phyloP scores from a whole-genome alignment of 2,113 vertebrate species.

The Platanista minor region DNA sequence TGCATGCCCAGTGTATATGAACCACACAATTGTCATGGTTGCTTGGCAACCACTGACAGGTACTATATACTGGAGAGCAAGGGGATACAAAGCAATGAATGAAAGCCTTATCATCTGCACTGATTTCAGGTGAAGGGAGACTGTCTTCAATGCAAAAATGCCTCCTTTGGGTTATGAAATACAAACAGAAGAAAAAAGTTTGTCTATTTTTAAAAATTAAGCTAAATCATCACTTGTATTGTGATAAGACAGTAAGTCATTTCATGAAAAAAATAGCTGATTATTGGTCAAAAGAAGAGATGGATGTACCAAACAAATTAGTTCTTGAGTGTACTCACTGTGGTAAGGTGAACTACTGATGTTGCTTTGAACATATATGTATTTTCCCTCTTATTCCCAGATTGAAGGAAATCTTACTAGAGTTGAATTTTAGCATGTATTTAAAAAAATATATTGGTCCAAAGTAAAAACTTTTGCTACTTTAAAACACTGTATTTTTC shows the following conservation, averaged over 20 bases:
- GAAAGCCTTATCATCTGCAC: conserved; percentile 36
- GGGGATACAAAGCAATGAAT: conserved; percentile 49
- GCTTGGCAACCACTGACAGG: conserved; percentile 38
- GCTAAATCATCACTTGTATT: conserved; percentile 8
- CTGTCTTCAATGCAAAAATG: neutral
- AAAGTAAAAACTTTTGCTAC: neutral
- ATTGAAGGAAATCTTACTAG: neutral
- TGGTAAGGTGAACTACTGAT: neutral
- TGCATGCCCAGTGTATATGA: neutral
- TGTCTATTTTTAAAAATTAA: neutral
- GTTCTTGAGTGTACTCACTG: neutral
- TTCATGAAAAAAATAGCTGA: neutral
- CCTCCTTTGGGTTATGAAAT: conserved; percentile 9
- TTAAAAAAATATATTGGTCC: neutral
- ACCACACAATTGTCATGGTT: neutral
- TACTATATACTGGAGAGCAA: neutral
- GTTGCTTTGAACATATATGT: neutral
- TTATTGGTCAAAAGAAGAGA: neutral
- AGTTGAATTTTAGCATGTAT: neutral
- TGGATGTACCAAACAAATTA: neutral
- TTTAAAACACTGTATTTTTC: neutral
- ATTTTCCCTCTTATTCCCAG: neutral
- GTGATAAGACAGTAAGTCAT: neutral
- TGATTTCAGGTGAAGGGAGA: conserved; percentile 27
- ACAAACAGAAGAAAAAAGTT: neutral